Base-by-base conservation (phyloP, 2,888 invertebrate species). In the Hetaerina titia region DNA sequence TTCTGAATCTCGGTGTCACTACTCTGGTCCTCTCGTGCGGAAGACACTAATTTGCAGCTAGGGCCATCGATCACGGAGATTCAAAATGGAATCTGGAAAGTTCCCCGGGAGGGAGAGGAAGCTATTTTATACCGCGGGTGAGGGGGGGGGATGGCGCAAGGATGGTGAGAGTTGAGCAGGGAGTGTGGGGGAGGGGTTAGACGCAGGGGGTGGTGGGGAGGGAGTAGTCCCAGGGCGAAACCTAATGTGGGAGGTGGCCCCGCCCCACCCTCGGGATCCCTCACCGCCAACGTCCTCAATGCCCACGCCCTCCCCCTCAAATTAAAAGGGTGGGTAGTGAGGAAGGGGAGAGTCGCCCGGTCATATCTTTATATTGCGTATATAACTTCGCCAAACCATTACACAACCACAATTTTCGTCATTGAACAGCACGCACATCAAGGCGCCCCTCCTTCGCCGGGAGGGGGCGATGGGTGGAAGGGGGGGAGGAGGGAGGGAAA, bases 41-140 rank as follows among this genome's bases (percentile, higher is more conserved):
- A 81, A 81, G 81, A 81, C 81, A 81, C 81, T 31, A 81, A 81
- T 81, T 81, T 81, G 81, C 81, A 81, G 81, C 81, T 15, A 81
- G 25, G 31, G 31, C 31, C 81, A 81, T 81, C 81, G 81, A 81
- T 81, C 81, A 81, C 81, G 25, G 81, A n/a, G 69, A 81, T 81
- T 31, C 81, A 81, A 81, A 81, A 81, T 81, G 81, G 81, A 81
- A 81, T 81, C 81, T 81, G 81, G 31, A 31, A 81, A 81, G 13
- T 81, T 31, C 81, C 81, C 81, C 81, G 19, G n/a, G 25, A 81
- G 81, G 31, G 81, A 45, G 81, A 81, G 31, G 31, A 25, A 31
- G 31, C 31, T 31, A 81, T 81, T 81, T 81, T 15, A 11, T 22
- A 13, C 31, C 22, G 19, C 8, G 22, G 2, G 69, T 22, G n/a